Percentiles rank a stretch among this genome's conserved stretches.
Conservation (phyloP, 2,888 invertebrate genomes). For the Hypsopygia costalis region DNA sequence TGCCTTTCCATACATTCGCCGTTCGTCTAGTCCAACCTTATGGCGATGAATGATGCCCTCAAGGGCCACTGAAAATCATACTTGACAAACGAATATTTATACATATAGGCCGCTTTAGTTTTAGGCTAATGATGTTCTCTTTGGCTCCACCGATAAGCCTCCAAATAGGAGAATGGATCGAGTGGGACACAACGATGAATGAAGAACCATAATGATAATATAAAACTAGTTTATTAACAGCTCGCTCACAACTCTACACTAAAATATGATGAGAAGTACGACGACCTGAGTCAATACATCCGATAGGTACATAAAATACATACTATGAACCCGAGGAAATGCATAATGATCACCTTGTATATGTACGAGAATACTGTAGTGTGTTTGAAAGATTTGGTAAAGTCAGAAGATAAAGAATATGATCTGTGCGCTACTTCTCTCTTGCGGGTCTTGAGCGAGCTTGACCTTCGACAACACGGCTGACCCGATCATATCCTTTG, state of each 20-base stretch:
- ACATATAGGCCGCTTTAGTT: no score
- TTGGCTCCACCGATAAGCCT: not conserved
- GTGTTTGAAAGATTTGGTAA: constrained; percentile 15
- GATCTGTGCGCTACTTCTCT: constrained; percentile 53
- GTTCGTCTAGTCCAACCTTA: no score
- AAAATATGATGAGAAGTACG: constrained; percentile 49
- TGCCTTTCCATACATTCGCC: no score
- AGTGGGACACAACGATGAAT: constrained; percentile 50
- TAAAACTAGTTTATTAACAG: constrained; percentile 76
- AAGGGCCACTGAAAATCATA: no score
- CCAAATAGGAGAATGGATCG: constrained; percentile 45
- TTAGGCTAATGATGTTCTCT: no score
- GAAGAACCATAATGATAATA: constrained; percentile 61
- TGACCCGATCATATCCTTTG: constrained; percentile 73
- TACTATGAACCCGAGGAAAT: constrained; percentile 44
- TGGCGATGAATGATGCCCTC: no score
- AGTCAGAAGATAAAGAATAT: constrained; percentile 60
- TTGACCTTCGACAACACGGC: constrained; percentile 38
- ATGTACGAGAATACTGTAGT: constrained; percentile 27
- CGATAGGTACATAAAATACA: constrained; percentile 51
- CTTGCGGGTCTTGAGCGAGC: constrained; percentile 54
- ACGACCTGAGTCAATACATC: constrained; percentile 50
- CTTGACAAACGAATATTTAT: no score
- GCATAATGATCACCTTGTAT: constrained; percentile 51
- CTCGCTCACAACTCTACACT: constrained; percentile 71